A percentile compares a stretch with the other conserved stretches of the same genome.
phyloP scores from a whole-genome alignment of 2,888 invertebrate genomes.

The Diaperis boleti region DNA sequence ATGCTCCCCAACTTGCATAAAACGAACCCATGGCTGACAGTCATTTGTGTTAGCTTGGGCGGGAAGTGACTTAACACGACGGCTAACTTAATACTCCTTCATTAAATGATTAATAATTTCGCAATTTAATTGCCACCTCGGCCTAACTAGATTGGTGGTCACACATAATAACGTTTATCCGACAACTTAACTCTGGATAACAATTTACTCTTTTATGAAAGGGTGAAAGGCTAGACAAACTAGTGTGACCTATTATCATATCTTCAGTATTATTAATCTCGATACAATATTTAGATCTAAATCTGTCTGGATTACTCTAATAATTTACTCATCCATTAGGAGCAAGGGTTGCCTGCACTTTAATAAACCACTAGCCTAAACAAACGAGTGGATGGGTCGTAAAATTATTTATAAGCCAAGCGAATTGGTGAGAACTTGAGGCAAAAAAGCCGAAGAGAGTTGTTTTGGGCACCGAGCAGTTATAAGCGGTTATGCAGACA shows the following conservation, averaged over 20 bases:
- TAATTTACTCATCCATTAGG: too few relatives aligned
- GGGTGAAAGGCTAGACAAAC: too few relatives aligned
- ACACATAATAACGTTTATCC: slow-evolving; percentile 6
- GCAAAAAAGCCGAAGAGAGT: slow-evolving; percentile 20
- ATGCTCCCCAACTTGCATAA: not conserved
- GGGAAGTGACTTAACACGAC: not conserved
- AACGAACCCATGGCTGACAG: not conserved
- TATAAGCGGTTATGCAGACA: slow-evolving; percentile 19
- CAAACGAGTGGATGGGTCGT: not conserved
- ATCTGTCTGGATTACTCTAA: too few relatives aligned
- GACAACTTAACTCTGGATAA: slow-evolving; percentile 7
- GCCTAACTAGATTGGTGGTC: not conserved
- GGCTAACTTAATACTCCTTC: not conserved
- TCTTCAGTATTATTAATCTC: too few relatives aligned
- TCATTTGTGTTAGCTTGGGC: not conserved
- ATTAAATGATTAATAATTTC: slow-evolving; percentile 14
- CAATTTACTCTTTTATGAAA: slow-evolving; percentile 10
- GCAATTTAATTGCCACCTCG: slow-evolving; percentile 17
- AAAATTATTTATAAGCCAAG: slow-evolving; percentile 5
- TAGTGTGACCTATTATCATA: too few relatives aligned
- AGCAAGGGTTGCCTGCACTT: too few relatives aligned
- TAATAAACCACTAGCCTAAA: slow-evolving; percentile 9
- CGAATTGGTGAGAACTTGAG: slow-evolving; percentile 3
- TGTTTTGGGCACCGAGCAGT: slow-evolving; percentile 9
- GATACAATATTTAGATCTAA: too few relatives aligned